Evolutionary conservation across 2,113 vertebrate species (phyloP).

Genomic region (Bucco capensis): DNA sequence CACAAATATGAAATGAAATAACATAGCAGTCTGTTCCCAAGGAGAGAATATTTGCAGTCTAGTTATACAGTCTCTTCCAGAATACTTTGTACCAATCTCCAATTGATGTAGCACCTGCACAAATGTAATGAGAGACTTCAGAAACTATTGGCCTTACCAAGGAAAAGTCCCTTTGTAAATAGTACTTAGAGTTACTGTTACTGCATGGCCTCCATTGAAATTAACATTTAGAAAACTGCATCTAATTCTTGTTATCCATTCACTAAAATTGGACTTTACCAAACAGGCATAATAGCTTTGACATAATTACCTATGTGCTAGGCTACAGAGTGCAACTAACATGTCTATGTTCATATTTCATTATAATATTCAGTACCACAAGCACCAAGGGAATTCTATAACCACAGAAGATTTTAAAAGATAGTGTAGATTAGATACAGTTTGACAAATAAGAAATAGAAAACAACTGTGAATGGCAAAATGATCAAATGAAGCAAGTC

Average conservation of each 20-base stretch:
- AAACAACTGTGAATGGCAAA: constrained; percentile 3
- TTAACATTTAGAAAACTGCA: neutral
- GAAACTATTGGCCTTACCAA: neutral
- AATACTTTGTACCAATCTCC: neutral
- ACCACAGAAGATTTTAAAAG: neutral
- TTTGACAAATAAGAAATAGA: constrained; percentile 7
- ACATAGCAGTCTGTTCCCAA: neutral
- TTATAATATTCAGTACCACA: neutral
- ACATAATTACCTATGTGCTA: neutral
- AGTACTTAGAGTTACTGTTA: neutral
- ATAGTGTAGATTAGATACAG: neutral
- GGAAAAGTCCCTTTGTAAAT: neutral
- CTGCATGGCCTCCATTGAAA: neutral
- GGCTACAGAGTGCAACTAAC: neutral
- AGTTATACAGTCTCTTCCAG: neutral
- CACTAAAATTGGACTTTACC: neutral
- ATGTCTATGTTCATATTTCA: neutral
- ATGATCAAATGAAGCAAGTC: constrained; percentile 7
- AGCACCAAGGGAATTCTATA: neutral
- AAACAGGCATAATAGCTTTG: neutral
- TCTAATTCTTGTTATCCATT: neutral
- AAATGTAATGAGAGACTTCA: neutral
- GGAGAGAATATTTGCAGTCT: neutral
- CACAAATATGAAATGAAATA: neutral
- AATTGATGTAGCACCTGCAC: neutral